A percentile compares a stretch with the other conserved stretches of the same genome.
Evolutionary conservation across 2,113 vertebrate species (phyloP).

Genomic region (Oryzias celebensis): DNA sequence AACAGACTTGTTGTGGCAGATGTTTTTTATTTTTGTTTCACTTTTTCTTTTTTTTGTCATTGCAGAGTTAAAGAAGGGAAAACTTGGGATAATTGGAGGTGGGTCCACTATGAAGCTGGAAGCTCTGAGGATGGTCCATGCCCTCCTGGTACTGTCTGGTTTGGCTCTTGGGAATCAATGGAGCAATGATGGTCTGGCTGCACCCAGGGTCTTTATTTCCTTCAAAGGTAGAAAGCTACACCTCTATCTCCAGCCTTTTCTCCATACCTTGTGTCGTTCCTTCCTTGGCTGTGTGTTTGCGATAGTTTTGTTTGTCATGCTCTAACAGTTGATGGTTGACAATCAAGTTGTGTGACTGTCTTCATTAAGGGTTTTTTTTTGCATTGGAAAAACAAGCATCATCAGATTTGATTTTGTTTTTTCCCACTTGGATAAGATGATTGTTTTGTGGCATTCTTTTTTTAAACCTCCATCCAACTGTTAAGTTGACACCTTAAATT

Average conservation of each 20-base stretch:
- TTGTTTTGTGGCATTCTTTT: conserved; percentile 44
- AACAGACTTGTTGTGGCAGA: conserved; percentile 9
- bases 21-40: background rate
- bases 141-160: conserved; percentile 66
- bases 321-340: conserved; percentile 19
- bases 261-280: too few relatives aligned
- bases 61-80: conserved; percentile 39
- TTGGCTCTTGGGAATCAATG: conserved; percentile 57
- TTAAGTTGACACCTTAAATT: conserved; percentile 40
- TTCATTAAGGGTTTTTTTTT: conserved; percentile 20
- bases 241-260: background rate
- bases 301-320: background rate
- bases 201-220: conserved; percentile 78
- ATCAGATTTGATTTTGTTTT: too few relatives aligned
- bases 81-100: conserved; percentile 38
- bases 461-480: conserved; percentile 42
- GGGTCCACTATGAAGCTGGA: conserved; percentile 69
- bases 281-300: background rate
- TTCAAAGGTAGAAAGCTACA: conserved; percentile 77
- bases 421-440: too few relatives aligned
- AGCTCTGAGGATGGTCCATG: conserved; percentile 62
- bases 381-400: conserved; percentile 23
- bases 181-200: conserved; percentile 68
- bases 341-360: conserved; percentile 39
- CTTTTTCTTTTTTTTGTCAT: conserved; percentile 28